Evolutionary conservation across 1,140 invertebrate species (phyloP), one percentile per base, ranked within the genome.

Genomic region (Drosophila equinoxialis): DNA sequence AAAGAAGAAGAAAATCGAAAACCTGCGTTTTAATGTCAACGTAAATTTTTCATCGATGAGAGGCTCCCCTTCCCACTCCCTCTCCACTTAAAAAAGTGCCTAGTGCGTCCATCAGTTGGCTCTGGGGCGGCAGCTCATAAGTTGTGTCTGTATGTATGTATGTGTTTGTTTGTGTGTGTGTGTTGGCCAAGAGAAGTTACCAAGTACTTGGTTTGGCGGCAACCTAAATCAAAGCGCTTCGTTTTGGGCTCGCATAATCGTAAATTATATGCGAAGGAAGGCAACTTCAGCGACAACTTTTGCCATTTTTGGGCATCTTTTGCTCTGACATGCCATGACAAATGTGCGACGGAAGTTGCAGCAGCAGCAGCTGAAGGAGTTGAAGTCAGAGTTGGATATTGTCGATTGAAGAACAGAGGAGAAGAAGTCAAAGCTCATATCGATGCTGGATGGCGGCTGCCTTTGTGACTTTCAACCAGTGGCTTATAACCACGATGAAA

Each of bases 181-280:
- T 45, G 14, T 51, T 51, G 45, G 45, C 45, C 45, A 51, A 20
- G 45, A 51, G 45, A 51, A 51, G 45, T 51, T 11, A 51, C 45
- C 45, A 51, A 51, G 65, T 60, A 65, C 51, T 68, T 68, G 79
- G 58, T 26, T 66, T 76, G 79, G 51, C 67, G 75, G 78, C 78
- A 76, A 83, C 79, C 83, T 87, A 83, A 87, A 86, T 86, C 83
- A 86, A 87, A 79, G 67, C 84, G 74, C 54, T 62, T 68, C 37
- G 11, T 68, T 57, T 74, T 68, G 71, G 77, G 4, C 23, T 41
- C 62, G 67, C 80, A 79, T 83, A 77, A 86, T 85, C 81, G 83
- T 86, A 86, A 86, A 86, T 86, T 86, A 86, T 86, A 82, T 75
- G 71, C 74, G 65, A 78, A 58, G 75, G 45, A 51, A 51, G 45